Evolutionary conservation across 2,888 invertebrate species (phyloP), one percentile per base, ranked within the genome.

Genomic region (Rhagophthalmus giganteus): DNA sequence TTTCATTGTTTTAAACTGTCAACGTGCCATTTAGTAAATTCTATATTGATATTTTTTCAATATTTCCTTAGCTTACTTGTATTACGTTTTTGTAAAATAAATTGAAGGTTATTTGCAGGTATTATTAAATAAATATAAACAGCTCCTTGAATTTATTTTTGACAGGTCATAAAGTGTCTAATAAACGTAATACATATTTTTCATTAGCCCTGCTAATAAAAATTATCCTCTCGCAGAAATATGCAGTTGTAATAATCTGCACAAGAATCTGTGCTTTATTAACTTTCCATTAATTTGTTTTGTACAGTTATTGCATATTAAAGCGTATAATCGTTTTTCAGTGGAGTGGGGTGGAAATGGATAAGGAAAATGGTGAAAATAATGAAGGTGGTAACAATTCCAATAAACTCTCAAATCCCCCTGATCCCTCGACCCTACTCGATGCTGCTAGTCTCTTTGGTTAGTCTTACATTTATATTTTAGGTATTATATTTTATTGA

Each of bases 351-450:
- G 61, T 70, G 72, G 79, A 78, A 74, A 88, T 88, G 88, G 88
- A 89, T 80, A 88, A 88, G 81, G 86, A 86, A 84, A 88, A 86
- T 83, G 86, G 86, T 76, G 78, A 81, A 76, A 75, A 77, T 76
- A 76, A 76, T 75, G 77, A 75, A 68, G 74, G 79, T 78, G 76
- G 80, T 77, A 76, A 80, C 74, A 72, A 78, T 77, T 69, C 82
- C 66, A 74, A 68, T 77, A 76, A 75, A 68, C 64, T 71, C 55
- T 70, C 74, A 55, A 74, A 71, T 54, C 60, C 66, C 60, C 45
- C 72, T 62, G 82, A 86, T 79, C 78, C 84, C 58, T 81, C 85
- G 64, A 84, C 87, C 59, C 78, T 90, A 63, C 82, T 90, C 74
- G 90, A 90, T 78, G 88, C 90, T 63, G 87, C 89, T 67, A 74